Base-by-base conservation (phyloP, 2,888 invertebrate species). In the Ornithoptera alexandrae region DNA sequence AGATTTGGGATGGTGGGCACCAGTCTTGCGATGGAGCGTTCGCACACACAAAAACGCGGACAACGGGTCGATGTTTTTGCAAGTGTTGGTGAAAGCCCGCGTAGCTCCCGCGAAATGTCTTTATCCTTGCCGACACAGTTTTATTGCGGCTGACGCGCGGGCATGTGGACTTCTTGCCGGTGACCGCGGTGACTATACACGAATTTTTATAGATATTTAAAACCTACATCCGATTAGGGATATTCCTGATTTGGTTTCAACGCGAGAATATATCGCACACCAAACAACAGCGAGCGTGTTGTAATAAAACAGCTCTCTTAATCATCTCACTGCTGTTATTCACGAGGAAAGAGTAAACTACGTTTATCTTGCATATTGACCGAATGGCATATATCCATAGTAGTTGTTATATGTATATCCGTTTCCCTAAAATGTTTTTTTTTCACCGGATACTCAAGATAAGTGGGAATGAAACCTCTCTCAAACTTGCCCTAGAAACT, bases 31-130 rank as follows among this genome's bases (percentile, higher is more conserved):
- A 42, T 67, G 46, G 50, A 58, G 46, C 65, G 53, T 30, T 30
- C 30, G 30, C 46, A 53, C 39, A 56, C 50, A 65, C 65, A 70
- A 68, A 72, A 72, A 72, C 59, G 36, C 50, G 58, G 63, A 62
- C 65, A 50, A 50, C 68, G 71, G 65, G 73, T 75, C 71, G 78
- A 70, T 66, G 71, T 79, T 78, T 78, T 79, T 77, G 74, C 71
- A 70, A 39, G 71, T 71, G 71, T 76, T 78, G 81, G 85, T 83
- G 86, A 85, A 86, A 85, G 84, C 79, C 73, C 77, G 81, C 75
- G 73, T 74, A 79, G 76, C 76, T 78, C 78, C 77, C 77, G 79
- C 77, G 76, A 86, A 85, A 88, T 87, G 86, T 86, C 88, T 87
- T 87, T 88, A 86, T 84, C 74, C 71, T 75, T 72, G 84, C 87